These are phyloP conservation scores for Microplitis mediator DNA, from an alignment of 1,140 invertebrate species.

Conservation along the genomic window DNA sequence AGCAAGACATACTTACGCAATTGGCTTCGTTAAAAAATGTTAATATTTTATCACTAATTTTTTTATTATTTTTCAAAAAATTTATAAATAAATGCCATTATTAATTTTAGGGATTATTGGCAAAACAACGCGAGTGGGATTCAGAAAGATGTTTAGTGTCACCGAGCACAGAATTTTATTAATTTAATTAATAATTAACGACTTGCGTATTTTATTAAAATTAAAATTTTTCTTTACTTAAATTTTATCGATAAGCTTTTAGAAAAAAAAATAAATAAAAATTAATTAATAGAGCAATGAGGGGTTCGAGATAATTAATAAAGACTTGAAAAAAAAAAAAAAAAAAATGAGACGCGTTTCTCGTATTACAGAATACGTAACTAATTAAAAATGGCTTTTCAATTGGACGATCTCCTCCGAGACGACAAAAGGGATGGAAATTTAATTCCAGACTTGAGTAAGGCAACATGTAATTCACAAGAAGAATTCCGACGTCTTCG, in stretches of 20 bases:
- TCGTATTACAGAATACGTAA: constrained; percentile 34
- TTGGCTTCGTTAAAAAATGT: constrained; percentile 54
- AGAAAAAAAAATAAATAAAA: neutral
- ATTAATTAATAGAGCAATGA: neutral
- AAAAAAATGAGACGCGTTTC: constrained; percentile 22
- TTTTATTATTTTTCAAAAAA: constrained; percentile 8
- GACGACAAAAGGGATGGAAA: constrained; percentile 83
- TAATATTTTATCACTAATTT: constrained; percentile 6
- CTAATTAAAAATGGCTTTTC: constrained; percentile 61
- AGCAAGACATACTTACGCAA: constrained; percentile 54
- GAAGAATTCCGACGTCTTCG: constrained; percentile 83
- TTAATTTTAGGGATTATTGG: constrained; percentile 52
- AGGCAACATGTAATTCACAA: constrained; percentile 73
- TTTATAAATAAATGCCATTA: no score
- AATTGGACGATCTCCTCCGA: constrained; percentile 81
- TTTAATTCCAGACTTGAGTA: constrained; percentile 83
- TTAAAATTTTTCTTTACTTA: constrained; percentile 8
- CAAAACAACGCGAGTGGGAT: constrained; percentile 60
- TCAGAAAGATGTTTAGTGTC: constrained; percentile 50
- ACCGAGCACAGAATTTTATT: constrained; percentile 47
- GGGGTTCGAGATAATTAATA: constrained; percentile 11
- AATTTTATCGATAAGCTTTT: neutral
- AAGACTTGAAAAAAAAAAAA: constrained; percentile 3
- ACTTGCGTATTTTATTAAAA: constrained; percentile 13
- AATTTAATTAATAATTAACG: constrained; percentile 34